Evolutionary conservation across 1,140 invertebrate genomes (phyloP).

Genomic region (Drosophila burlai): DNA sequence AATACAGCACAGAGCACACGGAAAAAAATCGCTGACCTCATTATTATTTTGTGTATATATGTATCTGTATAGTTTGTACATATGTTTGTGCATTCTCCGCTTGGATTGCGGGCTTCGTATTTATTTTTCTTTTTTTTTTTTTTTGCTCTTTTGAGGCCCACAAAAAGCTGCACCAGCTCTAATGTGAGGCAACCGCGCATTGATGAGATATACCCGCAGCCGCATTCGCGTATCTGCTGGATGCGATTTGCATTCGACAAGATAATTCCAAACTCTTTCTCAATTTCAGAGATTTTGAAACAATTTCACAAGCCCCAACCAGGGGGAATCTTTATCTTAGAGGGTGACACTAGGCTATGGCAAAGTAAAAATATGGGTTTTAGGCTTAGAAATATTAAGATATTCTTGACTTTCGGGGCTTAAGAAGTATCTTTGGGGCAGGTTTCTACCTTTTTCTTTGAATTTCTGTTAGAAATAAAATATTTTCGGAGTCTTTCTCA

Average conservation of each 20-base stretch:
- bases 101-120: slow-evolving; percentile 44
- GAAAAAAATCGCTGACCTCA: slow-evolving; percentile 77
- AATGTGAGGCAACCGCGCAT: slow-evolving; percentile 46
- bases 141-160: slow-evolving; percentile 26
- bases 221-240: slow-evolving; percentile 25
- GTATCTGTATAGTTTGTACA: slow-evolving; percentile 2
- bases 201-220: slow-evolving; percentile 33
- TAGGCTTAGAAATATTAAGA: too few species aligned
- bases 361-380: neutral
- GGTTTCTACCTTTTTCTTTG: too few species aligned
- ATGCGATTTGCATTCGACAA: slow-evolving; percentile 37
- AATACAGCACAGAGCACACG: slow-evolving; percentile 41
- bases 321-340: neutral
- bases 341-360: neutral
- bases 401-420: too few species aligned
- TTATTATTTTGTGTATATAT: slow-evolving; percentile 73
- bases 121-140: slow-evolving; percentile 16
- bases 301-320: slow-evolving; percentile 18
- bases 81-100: slow-evolving; percentile 36
- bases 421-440: too few species aligned
- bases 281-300: slow-evolving; percentile 9
- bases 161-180: slow-evolving; percentile 42
- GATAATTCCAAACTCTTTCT: slow-evolving; percentile 34
- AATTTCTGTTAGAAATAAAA: too few species aligned
- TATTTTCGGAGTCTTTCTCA: too few species aligned